Evolutionary conservation across 2,113 vertebrate species (phyloP).

Genomic region (Jaculus jaculus): DNA sequence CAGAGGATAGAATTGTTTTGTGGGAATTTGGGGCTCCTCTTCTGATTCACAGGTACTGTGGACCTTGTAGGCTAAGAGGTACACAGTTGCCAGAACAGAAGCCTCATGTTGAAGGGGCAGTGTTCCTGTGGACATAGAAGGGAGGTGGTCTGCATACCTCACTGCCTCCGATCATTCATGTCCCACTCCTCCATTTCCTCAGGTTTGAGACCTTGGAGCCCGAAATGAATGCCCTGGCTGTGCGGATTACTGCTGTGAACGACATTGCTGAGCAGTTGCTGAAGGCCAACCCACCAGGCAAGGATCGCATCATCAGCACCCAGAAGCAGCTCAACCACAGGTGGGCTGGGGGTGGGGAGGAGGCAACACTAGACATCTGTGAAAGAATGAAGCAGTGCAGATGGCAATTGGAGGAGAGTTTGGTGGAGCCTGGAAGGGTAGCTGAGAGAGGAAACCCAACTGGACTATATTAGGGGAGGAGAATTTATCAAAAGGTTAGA

Average conservation of each 20-base stretch:
- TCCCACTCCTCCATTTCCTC: not conserved
- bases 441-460: not conserved
- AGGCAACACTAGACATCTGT: not conserved
- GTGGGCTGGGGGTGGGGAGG: slow-evolving; percentile 58
- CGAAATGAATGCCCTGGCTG: slow-evolving; percentile 93
- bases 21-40: not conserved
- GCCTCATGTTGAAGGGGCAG: not conserved
- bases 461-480: no score
- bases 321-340: slow-evolving; percentile 89
- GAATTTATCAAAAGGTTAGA: not conserved
- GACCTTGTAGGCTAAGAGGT: not conserved
- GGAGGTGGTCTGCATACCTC: not conserved
- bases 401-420: not conserved
- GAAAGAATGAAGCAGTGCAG: not conserved
- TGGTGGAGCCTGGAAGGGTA: rapidly evolving
- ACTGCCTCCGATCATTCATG: rapidly evolving
- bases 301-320: slow-evolving; percentile 90
- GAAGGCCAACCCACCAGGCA: slow-evolving; percentile 87
- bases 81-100: not conserved
- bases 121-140: rapidly evolving
- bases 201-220: slow-evolving; percentile 97
- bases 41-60: not conserved
- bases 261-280: slow-evolving; percentile 89
- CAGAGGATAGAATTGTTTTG: not conserved
- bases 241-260: slow-evolving; percentile 90